These are phyloP conservation scores for Theretra japonica DNA, from an alignment of 2,888 invertebrate species.

Conservation along the genomic window DNA sequence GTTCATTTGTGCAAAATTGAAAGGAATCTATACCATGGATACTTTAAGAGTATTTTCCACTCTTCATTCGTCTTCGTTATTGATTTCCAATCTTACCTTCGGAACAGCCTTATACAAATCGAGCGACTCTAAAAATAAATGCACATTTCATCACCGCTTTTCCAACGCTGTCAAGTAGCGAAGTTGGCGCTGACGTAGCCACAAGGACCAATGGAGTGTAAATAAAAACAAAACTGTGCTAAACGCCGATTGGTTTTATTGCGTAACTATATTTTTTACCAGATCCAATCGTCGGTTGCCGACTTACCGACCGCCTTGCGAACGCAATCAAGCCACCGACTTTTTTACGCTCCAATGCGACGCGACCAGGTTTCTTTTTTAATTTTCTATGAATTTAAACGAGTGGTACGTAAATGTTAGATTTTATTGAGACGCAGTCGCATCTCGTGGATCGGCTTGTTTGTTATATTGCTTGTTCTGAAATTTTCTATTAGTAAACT, in stretches of 20 bases:
- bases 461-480: neutral
- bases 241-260: constrained; percentile 8
- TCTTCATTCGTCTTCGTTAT: too few species aligned
- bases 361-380: constrained; percentile 8
- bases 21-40: too few species aligned
- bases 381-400: constrained; percentile 13
- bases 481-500: too few species aligned
- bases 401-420: neutral
- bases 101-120: too few species aligned
- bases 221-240: constrained; percentile 19
- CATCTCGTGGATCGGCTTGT: too few species aligned
- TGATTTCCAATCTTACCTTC: too few species aligned
- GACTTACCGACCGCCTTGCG: neutral
- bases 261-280: constrained; percentile 23
- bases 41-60: too few species aligned
- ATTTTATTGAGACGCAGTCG: constrained; percentile 1
- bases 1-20: too few species aligned
- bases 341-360: constrained; percentile 23
- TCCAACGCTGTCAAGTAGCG: neutral
- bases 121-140: neutral
- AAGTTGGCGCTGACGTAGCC: neutral
- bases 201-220: neutral
- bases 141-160: neutral
- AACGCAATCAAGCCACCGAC: constrained; percentile 21
- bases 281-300: constrained; percentile 14